phyloP scores from a whole-genome alignment of 2,113 vertebrate species.

The Etheostoma cragini region DNA sequence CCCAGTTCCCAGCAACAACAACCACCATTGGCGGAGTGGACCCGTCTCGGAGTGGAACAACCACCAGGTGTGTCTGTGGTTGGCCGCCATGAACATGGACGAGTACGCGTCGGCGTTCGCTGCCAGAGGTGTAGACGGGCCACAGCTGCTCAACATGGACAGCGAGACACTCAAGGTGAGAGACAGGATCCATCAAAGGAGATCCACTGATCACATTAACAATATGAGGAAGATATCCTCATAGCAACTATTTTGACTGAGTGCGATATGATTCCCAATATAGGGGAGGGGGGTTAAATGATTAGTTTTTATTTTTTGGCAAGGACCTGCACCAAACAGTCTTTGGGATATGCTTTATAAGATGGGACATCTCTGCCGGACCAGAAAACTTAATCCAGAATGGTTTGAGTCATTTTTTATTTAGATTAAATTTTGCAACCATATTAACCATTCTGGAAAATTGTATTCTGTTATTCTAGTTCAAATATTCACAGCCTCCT shows the following conservation, averaged over 20 bases:
- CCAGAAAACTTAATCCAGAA: too few species aligned
- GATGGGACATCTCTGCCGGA: too few species aligned
- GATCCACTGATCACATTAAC: not conserved
- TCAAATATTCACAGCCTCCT: not conserved
- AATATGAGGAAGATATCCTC: not conserved
- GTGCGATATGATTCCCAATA: too few species aligned
- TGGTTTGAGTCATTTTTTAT: too few species aligned
- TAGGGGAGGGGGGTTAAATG: too few species aligned
- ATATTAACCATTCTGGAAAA: not conserved
- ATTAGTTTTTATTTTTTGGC: too few species aligned
- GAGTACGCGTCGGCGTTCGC: conserved; percentile 85
- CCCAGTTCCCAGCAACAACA: conserved; percentile 81
- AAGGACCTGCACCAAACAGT: too few species aligned
- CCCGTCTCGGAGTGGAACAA: conserved; percentile 88
- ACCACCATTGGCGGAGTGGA: conserved; percentile 87
- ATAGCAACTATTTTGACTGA: too few species aligned
- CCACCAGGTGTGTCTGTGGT: conserved; percentile 90
- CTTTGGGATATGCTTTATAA: too few species aligned
- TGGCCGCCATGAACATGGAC: conserved; percentile 89
- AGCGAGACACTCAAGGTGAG: conserved; percentile 90
- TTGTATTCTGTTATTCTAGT: not conserved
- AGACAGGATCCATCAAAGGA: not conserved
- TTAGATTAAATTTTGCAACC: too few species aligned
- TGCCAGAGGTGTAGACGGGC: conserved; percentile 84
- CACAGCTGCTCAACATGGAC: conserved; percentile 87